phyloP scores from a whole-genome alignment of 2,888 invertebrate genomes.

The Pandemis cinnamomeana region DNA sequence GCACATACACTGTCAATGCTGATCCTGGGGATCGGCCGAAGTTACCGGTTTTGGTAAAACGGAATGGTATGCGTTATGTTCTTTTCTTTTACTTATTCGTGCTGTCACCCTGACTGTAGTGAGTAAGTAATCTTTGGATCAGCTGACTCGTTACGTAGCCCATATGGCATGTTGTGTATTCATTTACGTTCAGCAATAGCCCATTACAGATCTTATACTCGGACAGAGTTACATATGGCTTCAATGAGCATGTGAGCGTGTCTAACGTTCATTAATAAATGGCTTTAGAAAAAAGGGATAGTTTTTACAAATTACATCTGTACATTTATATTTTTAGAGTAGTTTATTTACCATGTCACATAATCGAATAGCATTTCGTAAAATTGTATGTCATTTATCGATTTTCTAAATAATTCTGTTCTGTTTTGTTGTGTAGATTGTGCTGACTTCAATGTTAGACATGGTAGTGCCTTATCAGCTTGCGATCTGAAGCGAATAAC shows the following conservation, averaged over 20 bases:
- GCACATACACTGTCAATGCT: conserved; percentile 77
- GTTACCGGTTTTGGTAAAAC: conserved; percentile 59
- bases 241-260: background rate
- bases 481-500: conserved; percentile 1
- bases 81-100: background rate
- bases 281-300: background rate
- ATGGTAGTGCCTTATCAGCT: conserved; percentile 1
- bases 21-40: conserved; percentile 63
- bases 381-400: background rate
- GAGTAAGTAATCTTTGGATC: conserved; percentile 14
- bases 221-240: background rate
- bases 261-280: background rate
- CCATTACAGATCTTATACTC: conserved; percentile 1
- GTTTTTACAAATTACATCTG: too few relatives aligned
- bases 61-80: conserved; percentile 59
- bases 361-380: background rate
- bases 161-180: conserved; percentile 29
- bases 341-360: too few relatives aligned
- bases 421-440: too few relatives aligned
- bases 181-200: conserved; percentile 9
- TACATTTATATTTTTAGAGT: too few relatives aligned
- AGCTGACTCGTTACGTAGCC: conserved; percentile 37
- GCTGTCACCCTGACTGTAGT: background rate
- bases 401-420: background rate
- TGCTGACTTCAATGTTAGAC: too few relatives aligned